Evolutionary conservation across 2,888 invertebrate species (phyloP), one percentile per base, ranked within the genome.

Genomic region (Heliconius cydno): DNA sequence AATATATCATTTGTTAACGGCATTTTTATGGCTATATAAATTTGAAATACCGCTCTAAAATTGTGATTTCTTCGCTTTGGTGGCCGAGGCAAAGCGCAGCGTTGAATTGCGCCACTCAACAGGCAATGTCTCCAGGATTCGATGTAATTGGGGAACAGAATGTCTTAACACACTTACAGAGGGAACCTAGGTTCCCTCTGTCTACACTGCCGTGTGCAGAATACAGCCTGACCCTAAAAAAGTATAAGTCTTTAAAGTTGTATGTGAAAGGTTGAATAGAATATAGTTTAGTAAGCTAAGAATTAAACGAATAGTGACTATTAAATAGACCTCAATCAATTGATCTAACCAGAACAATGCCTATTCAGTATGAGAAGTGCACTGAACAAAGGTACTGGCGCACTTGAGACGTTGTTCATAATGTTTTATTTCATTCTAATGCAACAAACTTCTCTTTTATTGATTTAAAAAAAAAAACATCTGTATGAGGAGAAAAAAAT

Each of bases 1-100:
- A 41, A 68, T 68, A 68, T 68, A 68, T 68, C 68, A 68, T 68
- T 65, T 41, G 41, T 41, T 68, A 68, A 68, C 68, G 68, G 13
- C n/a, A 41, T 12, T 70, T 70, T 70, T 70, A 70, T 70, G 25
- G 9, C 25, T 70, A 9, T 25, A 41, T 70, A 70, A 46, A 70
- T 46, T 25, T 70, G 5, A 19, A 30, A 22, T 52, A 19, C 12
- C 41, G 3, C 41, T 41, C 41, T 6, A 19, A 52, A 2, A 19
- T 52, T 19, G 2, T 2, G 0, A 52, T 52, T 52, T 19, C 7
- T 52, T 52, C 6, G 19, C 2, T 19, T 19, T 52, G 52, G 52
- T 52, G 6, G 1, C 19, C 19, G 52, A 19, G 46, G 15, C 15
- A 13, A 15, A 46, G 5, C 19, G 19, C 1, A 1, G 52, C 2